These are phyloP conservation scores for human (Homo sapiens) DNA, from an alignment of 2,113 vertebrate genomes.

Conservation along the genomic window DNA sequence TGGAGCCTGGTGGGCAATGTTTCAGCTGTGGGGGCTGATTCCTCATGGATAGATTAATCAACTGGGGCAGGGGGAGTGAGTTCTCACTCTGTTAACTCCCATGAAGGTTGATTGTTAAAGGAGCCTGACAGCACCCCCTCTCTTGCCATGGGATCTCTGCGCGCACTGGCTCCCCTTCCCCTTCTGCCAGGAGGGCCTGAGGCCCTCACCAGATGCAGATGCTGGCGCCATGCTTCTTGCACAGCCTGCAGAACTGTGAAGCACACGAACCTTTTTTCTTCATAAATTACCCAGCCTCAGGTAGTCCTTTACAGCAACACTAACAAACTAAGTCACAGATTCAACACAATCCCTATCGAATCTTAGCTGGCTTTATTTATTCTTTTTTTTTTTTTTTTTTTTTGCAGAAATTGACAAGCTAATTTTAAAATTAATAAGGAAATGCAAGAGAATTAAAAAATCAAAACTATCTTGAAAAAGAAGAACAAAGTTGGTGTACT, in stretches of 20 bases:
- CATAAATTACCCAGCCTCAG: not conserved
- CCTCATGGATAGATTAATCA: not conserved
- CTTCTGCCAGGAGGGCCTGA: not conserved
- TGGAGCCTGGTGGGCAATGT: not conserved
- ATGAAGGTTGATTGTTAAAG: not conserved
- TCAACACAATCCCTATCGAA: not conserved
- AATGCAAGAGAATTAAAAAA: not conserved
- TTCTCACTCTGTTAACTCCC: not conserved
- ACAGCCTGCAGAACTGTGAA: not conserved
- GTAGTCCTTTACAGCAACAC: not conserved
- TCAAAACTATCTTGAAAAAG: not conserved
- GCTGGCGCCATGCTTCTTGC: not conserved
- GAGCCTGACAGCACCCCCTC: not conserved
- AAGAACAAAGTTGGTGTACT: not conserved
- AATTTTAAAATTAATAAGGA: slow-evolving; percentile 24
- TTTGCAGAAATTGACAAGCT: not conserved
- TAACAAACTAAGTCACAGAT: not conserved
- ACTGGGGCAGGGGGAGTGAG: not conserved
- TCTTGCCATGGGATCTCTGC: not conserved
- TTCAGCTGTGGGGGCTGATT: not conserved
- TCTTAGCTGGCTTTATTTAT: not conserved
- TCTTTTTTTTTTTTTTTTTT: not conserved
- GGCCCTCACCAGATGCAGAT: not conserved
- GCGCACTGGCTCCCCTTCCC: not conserved
- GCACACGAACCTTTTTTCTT: not conserved